Percentiles rank a stretch among this genome's conserved stretches.
phyloP scores from a whole-genome alignment of 2,888 invertebrate genomes.

The Embidobia sp. region DNA sequence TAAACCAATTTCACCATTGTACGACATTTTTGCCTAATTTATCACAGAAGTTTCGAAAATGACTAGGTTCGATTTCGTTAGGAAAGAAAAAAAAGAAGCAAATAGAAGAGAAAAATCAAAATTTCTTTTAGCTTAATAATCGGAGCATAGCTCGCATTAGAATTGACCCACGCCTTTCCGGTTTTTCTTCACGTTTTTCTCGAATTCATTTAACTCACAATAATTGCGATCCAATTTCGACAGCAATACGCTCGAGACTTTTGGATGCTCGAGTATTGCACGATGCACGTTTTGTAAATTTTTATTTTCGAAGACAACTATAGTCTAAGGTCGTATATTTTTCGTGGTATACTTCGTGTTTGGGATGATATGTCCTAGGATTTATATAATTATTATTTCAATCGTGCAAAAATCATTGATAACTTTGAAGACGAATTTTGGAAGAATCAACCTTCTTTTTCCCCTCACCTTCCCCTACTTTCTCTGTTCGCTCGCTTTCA shows the following conservation, averaged over 20 bases:
- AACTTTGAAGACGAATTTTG: conserved; percentile 65
- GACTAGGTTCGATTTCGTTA: conserved; percentile 80
- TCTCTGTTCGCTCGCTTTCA: no score
- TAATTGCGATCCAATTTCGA: conserved; percentile 42
- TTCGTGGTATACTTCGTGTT: conserved; percentile 79
- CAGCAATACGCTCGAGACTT: conserved; percentile 32
- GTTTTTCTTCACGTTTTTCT: not conserved
- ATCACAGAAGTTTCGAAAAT: conserved; percentile 79
- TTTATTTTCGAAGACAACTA: conserved; percentile 65
- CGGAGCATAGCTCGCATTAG: conserved; percentile 70
- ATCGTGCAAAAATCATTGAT: conserved; percentile 60
- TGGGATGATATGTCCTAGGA: conserved; percentile 79
- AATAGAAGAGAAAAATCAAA: no score
- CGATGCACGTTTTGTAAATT: conserved; percentile 34
- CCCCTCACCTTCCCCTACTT: conserved; percentile 10
- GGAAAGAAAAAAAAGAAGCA: conserved; percentile 54
- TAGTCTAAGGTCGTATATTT: conserved; percentile 79
- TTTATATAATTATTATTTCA: conserved; percentile 57
- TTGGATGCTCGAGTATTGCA: conserved; percentile 57
- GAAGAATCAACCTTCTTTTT: conserved; percentile 65
- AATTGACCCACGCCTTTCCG: conserved; percentile 63
- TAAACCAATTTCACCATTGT: conserved; percentile 42
- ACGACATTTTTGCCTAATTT: conserved; percentile 71
- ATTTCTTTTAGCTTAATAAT: no score
- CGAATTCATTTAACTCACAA: conserved; percentile 21